Evolutionary conservation across 2,888 invertebrate species (phyloP).

Genomic region (Ectemnius continuus): DNA sequence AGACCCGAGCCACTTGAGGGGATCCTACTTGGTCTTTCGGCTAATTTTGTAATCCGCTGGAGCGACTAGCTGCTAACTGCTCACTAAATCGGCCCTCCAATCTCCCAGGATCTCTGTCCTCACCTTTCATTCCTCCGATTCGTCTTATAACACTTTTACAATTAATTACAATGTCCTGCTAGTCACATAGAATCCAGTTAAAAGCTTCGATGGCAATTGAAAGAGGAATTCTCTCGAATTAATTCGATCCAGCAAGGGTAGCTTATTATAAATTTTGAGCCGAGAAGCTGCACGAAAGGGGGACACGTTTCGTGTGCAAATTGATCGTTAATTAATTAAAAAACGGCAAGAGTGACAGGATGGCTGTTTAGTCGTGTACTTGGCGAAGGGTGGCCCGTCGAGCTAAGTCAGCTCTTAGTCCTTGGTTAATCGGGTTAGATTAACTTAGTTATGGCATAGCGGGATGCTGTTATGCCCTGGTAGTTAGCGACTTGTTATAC

Average conservation of each 20-base stretch:
- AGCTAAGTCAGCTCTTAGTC: slow-evolving; percentile 72
- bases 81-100: slow-evolving; percentile 74
- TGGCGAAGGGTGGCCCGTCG: slow-evolving; percentile 54
- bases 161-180: background rate
- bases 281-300: too few species aligned
- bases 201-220: too few species aligned
- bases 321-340: slow-evolving; percentile 73
- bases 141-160: background rate
- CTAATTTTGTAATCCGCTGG: slow-evolving; percentile 75
- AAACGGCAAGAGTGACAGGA: slow-evolving; percentile 69
- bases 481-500: slow-evolving; percentile 69
- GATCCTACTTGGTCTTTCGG: slow-evolving; percentile 62
- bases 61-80: slow-evolving; percentile 71
- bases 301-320: slow-evolving; percentile 56
- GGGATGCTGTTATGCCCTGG: slow-evolving; percentile 60
- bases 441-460: slow-evolving; percentile 70
- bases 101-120: slow-evolving; percentile 61
- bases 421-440: slow-evolving; percentile 74
- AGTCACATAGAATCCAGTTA: too few species aligned
- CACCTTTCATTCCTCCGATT: slow-evolving; percentile 35
- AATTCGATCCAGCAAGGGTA: background rate
- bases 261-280: slow-evolving; percentile 31
- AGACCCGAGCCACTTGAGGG: slow-evolving; percentile 63
- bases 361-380: slow-evolving; percentile 61
- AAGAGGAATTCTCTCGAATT: too few species aligned